phyloP scores from a whole-genome alignment of 2,113 vertebrate genomes.

The Benitochromis conjunctus region DNA sequence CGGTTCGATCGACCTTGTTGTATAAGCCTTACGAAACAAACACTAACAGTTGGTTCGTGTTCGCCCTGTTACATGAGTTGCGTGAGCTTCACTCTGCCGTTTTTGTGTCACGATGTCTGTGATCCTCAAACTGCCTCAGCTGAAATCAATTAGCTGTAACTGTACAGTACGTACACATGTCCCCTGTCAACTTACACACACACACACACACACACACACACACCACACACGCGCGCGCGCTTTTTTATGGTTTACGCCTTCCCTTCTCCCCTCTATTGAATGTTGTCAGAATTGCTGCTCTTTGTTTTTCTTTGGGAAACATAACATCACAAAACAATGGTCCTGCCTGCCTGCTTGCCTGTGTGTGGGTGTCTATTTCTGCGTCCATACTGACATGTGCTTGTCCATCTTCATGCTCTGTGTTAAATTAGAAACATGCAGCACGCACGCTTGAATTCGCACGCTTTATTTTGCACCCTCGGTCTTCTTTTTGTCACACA shows the following conservation, averaged over 20 bases:
- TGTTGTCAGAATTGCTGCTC: conserved; percentile 30
- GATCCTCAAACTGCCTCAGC: conserved; percentile 9
- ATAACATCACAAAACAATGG: conserved; percentile 6
- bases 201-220: conserved; percentile 8
- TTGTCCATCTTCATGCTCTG: not conserved
- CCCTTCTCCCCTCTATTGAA: conserved; percentile 56
- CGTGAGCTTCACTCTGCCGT: not conserved
- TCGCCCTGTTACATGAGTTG: not conserved
- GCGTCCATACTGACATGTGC: not conserved
- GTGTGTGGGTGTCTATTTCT: conserved; percentile 19
- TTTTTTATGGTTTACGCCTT: conserved; percentile 54
- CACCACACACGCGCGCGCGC: conserved; percentile 29
- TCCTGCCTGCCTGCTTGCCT: not conserved
- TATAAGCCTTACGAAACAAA: not conserved
- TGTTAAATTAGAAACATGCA: not conserved
- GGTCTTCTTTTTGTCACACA: not conserved
- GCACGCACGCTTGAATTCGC: not conserved
- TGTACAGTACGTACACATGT: conserved; percentile 20
- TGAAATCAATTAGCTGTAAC: conserved; percentile 51
- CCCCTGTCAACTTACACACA: not conserved
- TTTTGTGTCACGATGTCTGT: not conserved
- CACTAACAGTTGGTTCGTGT: not conserved
- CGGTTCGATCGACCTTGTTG: not conserved
- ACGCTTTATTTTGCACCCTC: not conserved
- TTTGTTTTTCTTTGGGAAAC: conserved; percentile 34